A percentile compares a stretch with the other conserved stretches of the same genome.
These are phyloP conservation scores for Morpho deidamia DNA, from an alignment of 2,888 invertebrate genomes.

Conservation along the genomic window DNA sequence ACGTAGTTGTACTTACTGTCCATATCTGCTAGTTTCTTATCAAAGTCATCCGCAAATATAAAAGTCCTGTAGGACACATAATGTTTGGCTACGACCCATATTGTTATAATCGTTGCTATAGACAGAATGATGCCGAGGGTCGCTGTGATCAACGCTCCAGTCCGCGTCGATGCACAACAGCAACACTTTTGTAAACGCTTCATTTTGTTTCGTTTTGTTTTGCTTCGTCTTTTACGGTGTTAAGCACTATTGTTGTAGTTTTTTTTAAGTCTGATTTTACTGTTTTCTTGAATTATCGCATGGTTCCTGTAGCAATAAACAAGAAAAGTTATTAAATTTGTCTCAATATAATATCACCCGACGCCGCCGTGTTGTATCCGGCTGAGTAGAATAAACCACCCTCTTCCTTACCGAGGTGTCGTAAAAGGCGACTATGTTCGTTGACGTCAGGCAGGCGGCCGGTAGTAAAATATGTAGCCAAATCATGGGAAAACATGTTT, in stretches of 20 bases:
- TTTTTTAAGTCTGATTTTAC: neutral
- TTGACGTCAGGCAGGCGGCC: too few species aligned
- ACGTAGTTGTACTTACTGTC: constrained; percentile 68
- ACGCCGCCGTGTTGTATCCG: too few species aligned
- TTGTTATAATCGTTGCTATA: constrained; percentile 82
- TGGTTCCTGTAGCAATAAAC: constrained; percentile 30
- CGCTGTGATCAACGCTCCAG: constrained; percentile 86
- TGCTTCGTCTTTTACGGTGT: neutral
- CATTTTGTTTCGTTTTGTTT: constrained; percentile 38
- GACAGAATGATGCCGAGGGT: constrained; percentile 86
- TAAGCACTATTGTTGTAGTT: neutral
- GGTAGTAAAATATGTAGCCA: too few species aligned
- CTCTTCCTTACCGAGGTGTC: too few species aligned
- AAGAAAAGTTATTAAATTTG: neutral
- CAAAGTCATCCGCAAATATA: constrained; percentile 81
- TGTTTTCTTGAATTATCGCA: constrained; percentile 18
- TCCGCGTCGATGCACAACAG: constrained; percentile 83
- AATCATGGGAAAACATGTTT: too few species aligned
- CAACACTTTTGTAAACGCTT: constrained; percentile 83
- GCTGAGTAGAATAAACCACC: too few species aligned
- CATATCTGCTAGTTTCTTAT: constrained; percentile 77
- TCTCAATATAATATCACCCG: too few species aligned
- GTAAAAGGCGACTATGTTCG: too few species aligned
- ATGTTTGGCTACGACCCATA: constrained; percentile 77
- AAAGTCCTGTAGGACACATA: constrained; percentile 87